phyloP scores from a whole-genome alignment of 2,797 vertebrate genomes.

The Decapterus maruadsi region DNA sequence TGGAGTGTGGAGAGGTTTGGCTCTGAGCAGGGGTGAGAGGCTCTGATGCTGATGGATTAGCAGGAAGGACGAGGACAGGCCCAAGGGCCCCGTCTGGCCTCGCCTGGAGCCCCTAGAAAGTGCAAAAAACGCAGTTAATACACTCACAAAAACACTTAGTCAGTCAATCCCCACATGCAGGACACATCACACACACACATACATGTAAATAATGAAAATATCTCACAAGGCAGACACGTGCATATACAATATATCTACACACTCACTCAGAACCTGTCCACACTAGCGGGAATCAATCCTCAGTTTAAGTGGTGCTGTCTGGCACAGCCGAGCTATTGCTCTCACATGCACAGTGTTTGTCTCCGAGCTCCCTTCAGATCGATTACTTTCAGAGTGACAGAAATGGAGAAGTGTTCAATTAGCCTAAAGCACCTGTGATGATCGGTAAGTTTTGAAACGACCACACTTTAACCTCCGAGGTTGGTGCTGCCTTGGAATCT shows the following conservation, averaged over 20 bases:
- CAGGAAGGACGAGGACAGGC: slow-evolving; percentile 52
- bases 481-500: neutral
- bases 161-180: slow-evolving; percentile 58
- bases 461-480: neutral
- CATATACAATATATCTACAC: neutral
- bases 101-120: slow-evolving; percentile 45
- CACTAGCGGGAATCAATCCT: slow-evolving; percentile 50
- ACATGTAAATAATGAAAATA: neutral
- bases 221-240: slow-evolving; percentile 5
- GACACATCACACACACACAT: slow-evolving; percentile 5
- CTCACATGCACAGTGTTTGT: slow-evolving; percentile 8
- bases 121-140: slow-evolving; percentile 45
- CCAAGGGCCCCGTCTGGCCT: slow-evolving; percentile 52
- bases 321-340: slow-evolving; percentile 8
- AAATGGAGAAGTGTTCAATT: slow-evolving; percentile 25
- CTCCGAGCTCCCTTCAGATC: slow-evolving; percentile 15
- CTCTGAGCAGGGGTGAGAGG: slow-evolving; percentile 20
- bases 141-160: slow-evolving; percentile 38
- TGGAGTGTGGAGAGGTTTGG: slow-evolving; percentile 55
- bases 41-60: slow-evolving; percentile 75
- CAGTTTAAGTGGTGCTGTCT: slow-evolving; percentile 2
- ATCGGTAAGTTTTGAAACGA: slow-evolving; percentile 38
- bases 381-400: slow-evolving; percentile 36
- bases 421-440: slow-evolving; percentile 14
- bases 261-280: slow-evolving; percentile 10